phyloP scores from a whole-genome alignment of 1,140 invertebrate genomes.

The Trichogramma pretiosum region DNA sequence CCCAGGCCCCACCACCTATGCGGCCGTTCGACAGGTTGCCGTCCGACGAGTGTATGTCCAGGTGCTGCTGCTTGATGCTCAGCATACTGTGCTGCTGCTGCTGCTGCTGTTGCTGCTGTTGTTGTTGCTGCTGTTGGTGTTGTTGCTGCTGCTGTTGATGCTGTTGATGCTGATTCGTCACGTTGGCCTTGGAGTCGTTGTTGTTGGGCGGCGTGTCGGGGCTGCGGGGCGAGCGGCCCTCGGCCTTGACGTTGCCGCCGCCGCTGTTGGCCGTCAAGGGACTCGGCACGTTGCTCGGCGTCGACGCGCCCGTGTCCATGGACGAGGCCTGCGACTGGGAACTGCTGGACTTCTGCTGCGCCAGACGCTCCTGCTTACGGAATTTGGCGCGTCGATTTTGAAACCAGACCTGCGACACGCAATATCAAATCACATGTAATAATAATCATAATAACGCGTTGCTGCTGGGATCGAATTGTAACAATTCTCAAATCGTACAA shows the following conservation, averaged over 20 bases:
- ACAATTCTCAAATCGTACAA: too few relatives aligned
- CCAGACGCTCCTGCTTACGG: constrained; percentile 80
- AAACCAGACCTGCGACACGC: constrained; percentile 77
- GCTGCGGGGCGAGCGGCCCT: constrained; percentile 41
- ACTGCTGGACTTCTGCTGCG: constrained; percentile 58
- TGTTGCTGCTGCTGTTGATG: not conserved
- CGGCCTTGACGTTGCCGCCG: constrained; percentile 32
- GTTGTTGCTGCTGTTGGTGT: constrained; percentile 8
- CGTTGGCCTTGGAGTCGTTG: constrained; percentile 36
- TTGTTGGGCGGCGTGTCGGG: constrained; percentile 38
- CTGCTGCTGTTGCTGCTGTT: constrained; percentile 21
- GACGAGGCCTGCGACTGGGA: constrained; percentile 19
- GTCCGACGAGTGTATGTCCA: constrained; percentile 21
- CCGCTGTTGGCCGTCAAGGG: constrained; percentile 17
- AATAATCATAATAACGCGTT: too few relatives aligned
- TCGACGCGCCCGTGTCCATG: constrained; percentile 12
- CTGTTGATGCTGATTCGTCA: constrained; percentile 24
- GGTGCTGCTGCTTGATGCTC: not conserved
- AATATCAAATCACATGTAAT: not conserved
- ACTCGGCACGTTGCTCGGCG: constrained; percentile 20
- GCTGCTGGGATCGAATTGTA: too few relatives aligned
- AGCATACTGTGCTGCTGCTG: constrained; percentile 2
- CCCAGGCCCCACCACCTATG: constrained; percentile 33
- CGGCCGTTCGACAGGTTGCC: constrained; percentile 33
- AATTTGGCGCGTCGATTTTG: constrained; percentile 88